Evolutionary conservation across 2,888 invertebrate genomes (phyloP).

Genomic region (Conops quadrifasciatus): DNA sequence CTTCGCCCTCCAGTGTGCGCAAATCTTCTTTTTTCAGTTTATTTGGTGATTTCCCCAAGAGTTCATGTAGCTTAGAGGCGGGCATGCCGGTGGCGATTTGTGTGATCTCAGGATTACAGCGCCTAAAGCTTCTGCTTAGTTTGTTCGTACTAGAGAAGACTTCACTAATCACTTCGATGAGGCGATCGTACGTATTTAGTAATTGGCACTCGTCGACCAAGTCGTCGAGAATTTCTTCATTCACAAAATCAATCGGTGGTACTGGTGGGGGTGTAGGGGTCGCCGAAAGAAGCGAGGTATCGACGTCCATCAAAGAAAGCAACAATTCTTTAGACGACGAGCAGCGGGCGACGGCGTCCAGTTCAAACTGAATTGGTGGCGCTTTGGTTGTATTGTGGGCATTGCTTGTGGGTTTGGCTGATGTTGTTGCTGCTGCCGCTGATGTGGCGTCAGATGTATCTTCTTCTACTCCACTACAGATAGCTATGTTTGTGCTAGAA

Average conservation of each 20-base stretch:
- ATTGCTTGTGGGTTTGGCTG: not conserved
- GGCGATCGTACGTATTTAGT: slow-evolving; percentile 72
- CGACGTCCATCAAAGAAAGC: slow-evolving; percentile 5
- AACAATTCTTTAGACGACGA: slow-evolving; percentile 12
- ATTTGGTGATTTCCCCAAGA: slow-evolving; percentile 68
- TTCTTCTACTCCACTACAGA: too few relatives aligned
- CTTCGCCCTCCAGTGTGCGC: slow-evolving; percentile 78
- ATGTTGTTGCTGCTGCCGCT: not conserved
- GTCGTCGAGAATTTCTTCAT: slow-evolving; percentile 78
- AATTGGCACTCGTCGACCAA: slow-evolving; percentile 79
- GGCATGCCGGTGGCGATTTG: slow-evolving; percentile 60
- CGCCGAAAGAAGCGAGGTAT: slow-evolving; percentile 26
- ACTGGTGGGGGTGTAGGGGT: slow-evolving; percentile 48
- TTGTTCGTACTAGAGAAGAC: slow-evolving; percentile 77
- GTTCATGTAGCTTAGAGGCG: slow-evolving; percentile 63
- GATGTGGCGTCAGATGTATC: not conserved
- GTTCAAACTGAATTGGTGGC: not conserved
- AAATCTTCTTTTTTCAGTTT: slow-evolving; percentile 77
- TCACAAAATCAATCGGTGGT: slow-evolving; percentile 67
- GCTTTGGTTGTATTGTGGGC: not conserved
- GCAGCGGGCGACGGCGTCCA: slow-evolving; percentile 4
- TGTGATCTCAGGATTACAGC: slow-evolving; percentile 65
- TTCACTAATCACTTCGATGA: slow-evolving; percentile 80
- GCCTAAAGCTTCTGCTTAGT: slow-evolving; percentile 76
- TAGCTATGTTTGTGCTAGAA: slow-evolving; percentile 12